Conservation (phyloP, 2,797 vertebrate genomes). For the Cyprinella venusta region DNA sequence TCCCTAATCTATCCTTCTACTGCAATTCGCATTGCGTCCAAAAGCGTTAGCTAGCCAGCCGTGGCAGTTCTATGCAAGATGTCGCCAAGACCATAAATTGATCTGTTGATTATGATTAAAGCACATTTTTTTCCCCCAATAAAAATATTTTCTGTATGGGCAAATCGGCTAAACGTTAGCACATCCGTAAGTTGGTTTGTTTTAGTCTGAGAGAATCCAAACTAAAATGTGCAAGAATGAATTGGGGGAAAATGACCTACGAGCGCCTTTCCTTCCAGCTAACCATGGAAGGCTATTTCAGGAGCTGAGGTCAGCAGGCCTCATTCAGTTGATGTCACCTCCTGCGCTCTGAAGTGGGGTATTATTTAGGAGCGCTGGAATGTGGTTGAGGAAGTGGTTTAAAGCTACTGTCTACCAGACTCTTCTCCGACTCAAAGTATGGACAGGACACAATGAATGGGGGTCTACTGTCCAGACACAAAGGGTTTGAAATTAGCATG, state of each 20-base stretch:
- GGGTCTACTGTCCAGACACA: slow-evolving; percentile 9
- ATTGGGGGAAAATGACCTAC: slow-evolving; percentile 21
- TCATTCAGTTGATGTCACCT: slow-evolving; percentile 44
- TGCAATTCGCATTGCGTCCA: slow-evolving; percentile 12
- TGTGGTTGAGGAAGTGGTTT: slow-evolving; percentile 57
- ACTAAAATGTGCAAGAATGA: background rate
- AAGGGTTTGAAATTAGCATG: background rate
- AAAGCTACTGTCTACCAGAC: slow-evolving; percentile 33
- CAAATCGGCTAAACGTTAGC: background rate
- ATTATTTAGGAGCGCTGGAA: slow-evolving; percentile 37
- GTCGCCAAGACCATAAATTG: slow-evolving; percentile 11
- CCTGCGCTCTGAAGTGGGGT: slow-evolving; percentile 40
- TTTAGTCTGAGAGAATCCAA: background rate
- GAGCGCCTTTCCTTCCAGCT: slow-evolving; percentile 35
- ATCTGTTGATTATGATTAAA: slow-evolving; percentile 26
- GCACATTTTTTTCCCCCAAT: background rate
- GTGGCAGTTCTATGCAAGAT: background rate
- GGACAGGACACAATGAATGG: slow-evolving; percentile 31
- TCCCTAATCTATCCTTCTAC: slow-evolving; percentile 12
- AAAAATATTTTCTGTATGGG: slow-evolving; percentile 17
- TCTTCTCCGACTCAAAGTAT: slow-evolving; percentile 35
- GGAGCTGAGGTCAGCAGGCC: slow-evolving; percentile 31
- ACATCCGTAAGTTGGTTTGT: background rate
- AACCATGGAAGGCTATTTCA: slow-evolving; percentile 48
- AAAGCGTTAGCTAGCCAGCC: slow-evolving; percentile 19